Evolutionary conservation across 2,797 vertebrate species (phyloP), one percentile per base, ranked within the genome.

Genomic region (Hyperoplus lanceolatus): DNA sequence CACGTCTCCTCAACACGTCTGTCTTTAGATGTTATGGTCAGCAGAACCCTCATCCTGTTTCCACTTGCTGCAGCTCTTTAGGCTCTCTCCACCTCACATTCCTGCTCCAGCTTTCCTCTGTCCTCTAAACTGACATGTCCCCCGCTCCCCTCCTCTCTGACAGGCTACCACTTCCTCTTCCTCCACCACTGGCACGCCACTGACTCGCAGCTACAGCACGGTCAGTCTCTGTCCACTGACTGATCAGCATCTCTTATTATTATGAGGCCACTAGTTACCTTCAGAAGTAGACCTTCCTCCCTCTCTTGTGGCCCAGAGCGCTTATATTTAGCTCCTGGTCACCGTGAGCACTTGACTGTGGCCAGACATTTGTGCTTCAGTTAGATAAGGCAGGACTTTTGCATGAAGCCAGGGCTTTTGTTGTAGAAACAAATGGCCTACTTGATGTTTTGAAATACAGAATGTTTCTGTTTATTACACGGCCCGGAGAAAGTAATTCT

Each of bases 151-250:
- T 70, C 54, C 75, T 60, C 67, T 92, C 92, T 79, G 79, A 79
- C 95, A 97, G 97, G 93, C 92, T 58, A 45, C 83, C 64, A 70
- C 88, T 68, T 95, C 96, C 95, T 94, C 90, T 1, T 95, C 94
- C 87, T 84, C 90, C 89, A 91, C 90, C 73, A 61, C 90, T 79
- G 94, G 92, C 86, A 93, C 90, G 64, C 95, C 90, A 88, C 94
- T 97, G 91, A 85, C 94, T 80, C 97, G 96, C 93, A 97, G 95
- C 95, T 91, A 95, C 92, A 97, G 96, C 92, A 95, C 92, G 96
- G 97, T 99, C 95, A 94, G 96, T 97, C 74, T 70, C 48, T 53
- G 93, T 92, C 63, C 64, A 57, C 79, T 46, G 60, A 51, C 36
- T 76, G 66, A 53, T 62, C 75, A 72, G 50, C 42, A 79, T 79